Evolutionary conservation across 2,888 invertebrate genomes (phyloP).

Genomic region (Drosophila limbata): DNA sequence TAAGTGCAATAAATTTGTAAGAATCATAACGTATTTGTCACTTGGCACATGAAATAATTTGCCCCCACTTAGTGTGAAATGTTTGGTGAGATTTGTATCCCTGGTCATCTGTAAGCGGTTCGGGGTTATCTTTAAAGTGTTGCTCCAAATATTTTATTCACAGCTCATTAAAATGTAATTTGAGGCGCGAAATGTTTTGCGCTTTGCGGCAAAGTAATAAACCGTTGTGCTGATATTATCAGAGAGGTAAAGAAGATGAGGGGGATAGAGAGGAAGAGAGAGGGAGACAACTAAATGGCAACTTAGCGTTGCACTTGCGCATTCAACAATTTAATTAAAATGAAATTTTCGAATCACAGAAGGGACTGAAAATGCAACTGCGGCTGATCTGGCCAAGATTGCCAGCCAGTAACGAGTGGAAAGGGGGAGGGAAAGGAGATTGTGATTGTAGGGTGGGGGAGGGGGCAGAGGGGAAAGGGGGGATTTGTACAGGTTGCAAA

Average conservation of each 20-base stretch:
- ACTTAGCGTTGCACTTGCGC: conserved; percentile 67
- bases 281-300: conserved; percentile 56
- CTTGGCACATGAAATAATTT: conserved; percentile 47
- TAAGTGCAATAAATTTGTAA: conserved; percentile 4
- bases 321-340: conserved; percentile 82
- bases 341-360: conserved; percentile 77
- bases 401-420: background rate
- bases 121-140: conserved; percentile 43
- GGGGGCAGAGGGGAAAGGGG: background rate
- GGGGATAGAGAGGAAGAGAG: conserved; percentile 2
- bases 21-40: conserved; percentile 11
- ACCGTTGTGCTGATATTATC: conserved; percentile 76
- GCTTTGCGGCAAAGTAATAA: conserved; percentile 59
- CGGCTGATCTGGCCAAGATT: conserved; percentile 41
- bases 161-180: conserved; percentile 81
- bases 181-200: conserved; percentile 71
- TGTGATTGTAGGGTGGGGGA: background rate
- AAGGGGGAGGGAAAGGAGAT: background rate
- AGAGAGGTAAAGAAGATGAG: too few species aligned
- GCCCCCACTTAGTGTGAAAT: conserved; percentile 61
- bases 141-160: conserved; percentile 77
- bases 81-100: conserved; percentile 4
- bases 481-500: conserved; percentile 32
- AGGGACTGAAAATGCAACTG: conserved; percentile 47
- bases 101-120: conserved; percentile 32